A percentile compares a stretch with the other conserved stretches of the same genome.
Conservation (phyloP, 2,113 vertebrate genomes). For the Etia nguti region DNA sequence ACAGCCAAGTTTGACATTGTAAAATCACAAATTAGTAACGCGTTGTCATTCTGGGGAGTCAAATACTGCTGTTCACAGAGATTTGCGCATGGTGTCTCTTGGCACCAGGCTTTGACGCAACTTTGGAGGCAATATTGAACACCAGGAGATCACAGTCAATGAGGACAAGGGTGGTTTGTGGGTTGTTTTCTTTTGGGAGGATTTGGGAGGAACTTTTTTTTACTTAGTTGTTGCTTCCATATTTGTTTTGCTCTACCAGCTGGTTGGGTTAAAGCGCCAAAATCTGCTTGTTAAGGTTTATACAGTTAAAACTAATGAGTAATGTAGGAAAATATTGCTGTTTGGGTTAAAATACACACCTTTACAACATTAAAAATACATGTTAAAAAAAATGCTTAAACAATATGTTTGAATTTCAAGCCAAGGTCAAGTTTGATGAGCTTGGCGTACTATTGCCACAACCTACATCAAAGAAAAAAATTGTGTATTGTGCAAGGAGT, state of each 20-base stretch:
- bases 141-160: neutral
- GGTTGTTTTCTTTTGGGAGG: neutral
- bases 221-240: neutral
- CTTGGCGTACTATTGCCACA: accelerated
- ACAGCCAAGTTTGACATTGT: neutral
- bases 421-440: neutral
- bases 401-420: neutral
- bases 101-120: neutral
- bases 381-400: neutral
- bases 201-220: neutral
- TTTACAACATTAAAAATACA: accelerated
- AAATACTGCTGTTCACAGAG: neutral
- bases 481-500: neutral
- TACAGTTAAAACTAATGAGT: neutral
- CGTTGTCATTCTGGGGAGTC: neutral
- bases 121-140: neutral
- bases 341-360: neutral
- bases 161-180: neutral
- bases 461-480: neutral
- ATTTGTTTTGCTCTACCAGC: neutral
- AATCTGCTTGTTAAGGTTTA: neutral
- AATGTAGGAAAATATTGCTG: neutral
- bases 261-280: neutral
- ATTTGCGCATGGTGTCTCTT: neutral
- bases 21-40: neutral